Evolutionary conservation across 2,888 invertebrate genomes (phyloP).

Genomic region (Tetragonisca angustula): DNA sequence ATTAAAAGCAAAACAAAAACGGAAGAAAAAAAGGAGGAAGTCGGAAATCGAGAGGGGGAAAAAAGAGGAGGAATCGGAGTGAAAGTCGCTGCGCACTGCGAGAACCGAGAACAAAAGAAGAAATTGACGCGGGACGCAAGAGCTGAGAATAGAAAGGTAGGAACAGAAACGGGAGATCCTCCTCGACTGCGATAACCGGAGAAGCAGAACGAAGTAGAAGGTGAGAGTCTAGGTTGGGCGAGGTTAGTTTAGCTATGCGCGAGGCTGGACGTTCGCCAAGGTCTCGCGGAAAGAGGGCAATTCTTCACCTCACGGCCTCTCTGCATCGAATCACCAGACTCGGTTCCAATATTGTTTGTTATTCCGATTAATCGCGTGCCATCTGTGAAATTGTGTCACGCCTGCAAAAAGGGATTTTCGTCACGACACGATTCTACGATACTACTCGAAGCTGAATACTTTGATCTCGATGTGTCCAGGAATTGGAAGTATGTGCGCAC

Average conservation of each 20-base stretch:
- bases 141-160: slow-evolving; percentile 19
- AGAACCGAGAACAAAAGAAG: slow-evolving; percentile 12
- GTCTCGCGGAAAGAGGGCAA: slow-evolving; percentile 59
- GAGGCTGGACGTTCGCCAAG: slow-evolving; percentile 61
- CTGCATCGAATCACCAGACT: slow-evolving; percentile 39
- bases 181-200: slow-evolving; percentile 1
- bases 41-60: neutral
- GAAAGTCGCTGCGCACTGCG: neutral
- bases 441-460: too few relatives aligned
- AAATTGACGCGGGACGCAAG: neutral
- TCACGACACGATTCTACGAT: too few relatives aligned
- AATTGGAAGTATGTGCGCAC: too few relatives aligned
- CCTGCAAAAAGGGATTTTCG: neutral
- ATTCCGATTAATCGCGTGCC: slow-evolving; percentile 40
- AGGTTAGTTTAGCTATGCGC: slow-evolving; percentile 52
- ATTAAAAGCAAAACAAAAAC: neutral
- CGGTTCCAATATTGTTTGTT: slow-evolving; percentile 32
- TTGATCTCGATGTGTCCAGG: too few relatives aligned
- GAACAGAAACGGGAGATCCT: slow-evolving; percentile 6
- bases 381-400: slow-evolving; percentile 40
- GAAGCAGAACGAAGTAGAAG: slow-evolving; percentile 48
- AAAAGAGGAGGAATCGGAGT: neutral
- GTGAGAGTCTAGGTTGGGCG: slow-evolving; percentile 59
- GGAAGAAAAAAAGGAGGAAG: neutral
- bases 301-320: slow-evolving; percentile 55